phyloP scores from a whole-genome alignment of 2,113 vertebrate species.

The human (Homo sapiens) region GRCh38 chr13:89313501-89314000 shows the following conservation, averaged over 20 bases:
- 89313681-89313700: background rate
- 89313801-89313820: background rate
- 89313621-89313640: background rate
- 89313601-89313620: background rate
- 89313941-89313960: too few relatives aligned
- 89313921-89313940: too few relatives aligned
- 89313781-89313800: background rate
- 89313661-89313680: background rate
- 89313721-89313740: background rate
- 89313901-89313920: too few relatives aligned
- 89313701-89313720: background rate
- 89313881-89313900: too few relatives aligned
- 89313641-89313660: background rate
- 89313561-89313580: background rate
- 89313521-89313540: background rate
- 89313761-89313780: background rate
- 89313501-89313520: background rate
- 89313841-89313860: background rate
- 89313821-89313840: rapidly evolving
- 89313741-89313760: background rate
- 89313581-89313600: background rate
- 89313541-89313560: background rate
- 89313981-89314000: too few relatives aligned
- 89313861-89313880: too few relatives aligned
- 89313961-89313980: too few relatives aligned